These are phyloP conservation scores for Channallabes apus DNA, from an alignment of 2,797 vertebrate genomes.

Conservation along the genomic window DNA sequence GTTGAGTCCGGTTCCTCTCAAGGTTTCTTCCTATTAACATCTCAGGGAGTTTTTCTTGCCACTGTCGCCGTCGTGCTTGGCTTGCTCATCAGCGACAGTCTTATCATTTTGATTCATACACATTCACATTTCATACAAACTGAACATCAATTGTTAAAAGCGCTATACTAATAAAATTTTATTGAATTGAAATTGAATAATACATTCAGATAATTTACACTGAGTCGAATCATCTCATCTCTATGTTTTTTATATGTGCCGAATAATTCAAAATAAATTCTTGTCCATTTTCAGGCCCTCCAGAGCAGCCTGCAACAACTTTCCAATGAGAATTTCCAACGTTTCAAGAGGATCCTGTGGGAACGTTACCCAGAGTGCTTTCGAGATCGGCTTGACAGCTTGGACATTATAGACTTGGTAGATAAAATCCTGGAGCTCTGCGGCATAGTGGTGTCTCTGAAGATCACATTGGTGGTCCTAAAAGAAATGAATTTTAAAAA, in stretches of 20 bases:
- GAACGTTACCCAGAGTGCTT: slow-evolving; percentile 64
- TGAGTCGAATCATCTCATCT: neutral
- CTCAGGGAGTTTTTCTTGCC: too few relatives aligned
- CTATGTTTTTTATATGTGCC: neutral
- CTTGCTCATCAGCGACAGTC: too few relatives aligned
- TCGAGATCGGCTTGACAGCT: slow-evolving; percentile 52
- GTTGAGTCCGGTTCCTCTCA: too few relatives aligned
- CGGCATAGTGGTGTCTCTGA: slow-evolving; percentile 60
- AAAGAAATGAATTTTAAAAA: slow-evolving; percentile 54
- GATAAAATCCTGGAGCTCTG: slow-evolving; percentile 69
- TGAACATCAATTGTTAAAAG: too few relatives aligned
- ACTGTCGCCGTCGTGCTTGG: too few relatives aligned
- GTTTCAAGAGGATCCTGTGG: slow-evolving; percentile 66
- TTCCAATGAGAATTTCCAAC: slow-evolving; percentile 9
- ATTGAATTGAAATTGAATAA: too few relatives aligned
- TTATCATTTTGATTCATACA: too few relatives aligned
- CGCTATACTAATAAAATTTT: too few relatives aligned
- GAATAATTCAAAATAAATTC: neutral
- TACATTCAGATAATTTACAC: neutral
- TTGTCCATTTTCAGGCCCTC: slow-evolving; percentile 61
- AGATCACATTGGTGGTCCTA: slow-evolving; percentile 64
- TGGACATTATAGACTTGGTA: slow-evolving; percentile 69
- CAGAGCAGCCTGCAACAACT: slow-evolving; percentile 57
- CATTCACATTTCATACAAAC: too few relatives aligned
- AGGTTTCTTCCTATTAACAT: too few relatives aligned